Conservation (phyloP, 1,140 invertebrate genomes). For the Heliconius congener region DNA sequence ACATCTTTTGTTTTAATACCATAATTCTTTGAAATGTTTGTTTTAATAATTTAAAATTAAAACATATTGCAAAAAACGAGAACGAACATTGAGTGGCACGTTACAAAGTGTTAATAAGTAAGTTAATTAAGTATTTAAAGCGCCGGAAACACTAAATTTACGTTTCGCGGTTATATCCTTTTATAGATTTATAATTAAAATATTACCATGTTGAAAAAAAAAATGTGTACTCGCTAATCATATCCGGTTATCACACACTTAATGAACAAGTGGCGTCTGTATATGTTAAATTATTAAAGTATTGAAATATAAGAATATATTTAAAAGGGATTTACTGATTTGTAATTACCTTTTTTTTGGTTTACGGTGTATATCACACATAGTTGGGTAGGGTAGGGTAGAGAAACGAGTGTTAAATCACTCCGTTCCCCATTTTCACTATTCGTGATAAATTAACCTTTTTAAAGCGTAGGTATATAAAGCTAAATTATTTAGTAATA, state of each 20-base stretch:
- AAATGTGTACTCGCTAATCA: neutral
- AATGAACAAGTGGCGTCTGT: neutral
- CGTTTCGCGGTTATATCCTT: constrained; percentile 22
- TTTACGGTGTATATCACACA: too few relatives aligned
- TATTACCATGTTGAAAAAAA: constrained; percentile 15
- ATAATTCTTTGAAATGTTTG: neutral
- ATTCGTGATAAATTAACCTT: too few relatives aligned
- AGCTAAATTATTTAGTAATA: too few relatives aligned
- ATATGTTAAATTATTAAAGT: neutral
- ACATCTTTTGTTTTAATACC: neutral
- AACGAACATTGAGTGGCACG: neutral
- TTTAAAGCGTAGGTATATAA: too few relatives aligned
- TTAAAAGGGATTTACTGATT: constrained; percentile 1
- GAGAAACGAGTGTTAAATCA: too few relatives aligned
- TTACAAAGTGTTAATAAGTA: constrained; percentile 9
- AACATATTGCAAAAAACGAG: neutral
- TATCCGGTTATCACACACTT: neutral
- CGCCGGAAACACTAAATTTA: constrained; percentile 19
- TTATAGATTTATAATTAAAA: constrained; percentile 19
- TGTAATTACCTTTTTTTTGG: too few relatives aligned
- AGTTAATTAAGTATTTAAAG: constrained; percentile 24
- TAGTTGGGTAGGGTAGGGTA: too few relatives aligned
- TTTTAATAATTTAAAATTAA: neutral
- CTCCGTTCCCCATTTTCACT: too few relatives aligned
- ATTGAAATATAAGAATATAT: neutral